phyloP scores from a whole-genome alignment of 2,888 invertebrate species.

The Peribatodes rhomboidaria region DNA sequence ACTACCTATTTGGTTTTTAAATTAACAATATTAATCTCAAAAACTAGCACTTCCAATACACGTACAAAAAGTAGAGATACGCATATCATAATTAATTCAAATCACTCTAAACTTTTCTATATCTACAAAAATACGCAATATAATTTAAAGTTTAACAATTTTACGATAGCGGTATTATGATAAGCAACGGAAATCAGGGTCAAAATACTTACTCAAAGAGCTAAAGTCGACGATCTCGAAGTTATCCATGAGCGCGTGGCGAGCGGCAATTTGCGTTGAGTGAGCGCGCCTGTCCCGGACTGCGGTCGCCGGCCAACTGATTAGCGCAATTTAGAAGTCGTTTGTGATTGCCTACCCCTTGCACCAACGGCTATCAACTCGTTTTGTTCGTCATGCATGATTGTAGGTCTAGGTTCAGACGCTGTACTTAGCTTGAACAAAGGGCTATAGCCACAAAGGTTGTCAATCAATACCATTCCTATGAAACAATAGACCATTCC shows the following conservation, averaged over 20 bases:
- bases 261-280: constrained; percentile 31
- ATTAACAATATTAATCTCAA: too few relatives aligned
- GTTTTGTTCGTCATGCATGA: constrained; percentile 21
- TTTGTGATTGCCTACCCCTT: constrained; percentile 71
- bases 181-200: constrained; percentile 13
- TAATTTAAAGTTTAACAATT: background rate
- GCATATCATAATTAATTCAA: background rate
- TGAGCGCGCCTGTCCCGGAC: constrained; percentile 56
- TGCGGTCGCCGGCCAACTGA: constrained; percentile 78
- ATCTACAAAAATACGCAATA: background rate
- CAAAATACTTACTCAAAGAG: constrained; percentile 71
- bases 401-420: background rate
- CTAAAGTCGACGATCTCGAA: constrained; percentile 72
- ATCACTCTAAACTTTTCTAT: background rate
- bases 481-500: background rate
- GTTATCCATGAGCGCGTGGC: constrained; percentile 66
- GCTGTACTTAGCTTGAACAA: too few relatives aligned
- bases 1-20: background rate
- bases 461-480: background rate
- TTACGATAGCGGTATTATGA: background rate
- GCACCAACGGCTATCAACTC: constrained; percentile 42
- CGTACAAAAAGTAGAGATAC: background rate
- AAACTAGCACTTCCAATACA: background rate
- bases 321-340: constrained; percentile 72
- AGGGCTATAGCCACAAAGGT: too few relatives aligned